Base-by-base conservation (phyloP, 2,113 vertebrate genomes). In the Aramus guarauna region DNA sequence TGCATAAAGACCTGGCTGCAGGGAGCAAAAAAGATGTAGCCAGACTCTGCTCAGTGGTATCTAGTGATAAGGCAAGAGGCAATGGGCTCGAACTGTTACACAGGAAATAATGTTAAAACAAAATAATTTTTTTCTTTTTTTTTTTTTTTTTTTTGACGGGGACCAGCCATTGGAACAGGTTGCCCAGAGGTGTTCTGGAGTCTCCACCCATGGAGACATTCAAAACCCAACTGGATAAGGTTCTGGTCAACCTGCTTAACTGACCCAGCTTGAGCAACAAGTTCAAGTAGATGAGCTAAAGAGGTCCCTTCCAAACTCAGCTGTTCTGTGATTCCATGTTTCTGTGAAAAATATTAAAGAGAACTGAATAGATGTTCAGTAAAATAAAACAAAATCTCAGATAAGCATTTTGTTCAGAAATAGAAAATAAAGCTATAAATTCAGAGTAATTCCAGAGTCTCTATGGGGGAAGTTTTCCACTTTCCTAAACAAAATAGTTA, bases 261-360 rank as follows among this genome's bases (percentile, higher is more conserved):
- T 55, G 58, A 24, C 47, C 16, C 4, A 78, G 2, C 14, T 72
- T 76, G 43, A 72, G 11, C 19, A 80, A n/a, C 11, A 1, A 0
- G 0, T 55, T 47, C 6, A 12, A 21, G 3, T 36, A 29, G 0
- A 2, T 12, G 4, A 85, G 15, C 1, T 60, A 19, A 53, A 41
- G 18, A 36, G 5, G 2, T 29, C 2, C 5, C 30, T 86, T 76
- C 22, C 34, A 69, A 39, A 11, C 24, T 80, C 52, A 59, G 5
- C 8, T 84, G 7, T 67, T 41, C 24, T 50, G 3, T 50, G 53
- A 39, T n/a, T 67, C 24, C 9, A 15, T 6, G 4, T 59, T 78
- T 69, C 37, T 62, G 6, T 55, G 39, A 50, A 47, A 77, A 73
- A 15, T 20, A 41, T 29, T 56, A 32, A 50, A 47, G 5, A 59